A percentile compares a stretch with the other conserved stretches of the same genome.
Evolutionary conservation across 37 sponge, comb jelly and placozoan species (phyloP).

Genomic region (Halichondria panicea): DNA sequence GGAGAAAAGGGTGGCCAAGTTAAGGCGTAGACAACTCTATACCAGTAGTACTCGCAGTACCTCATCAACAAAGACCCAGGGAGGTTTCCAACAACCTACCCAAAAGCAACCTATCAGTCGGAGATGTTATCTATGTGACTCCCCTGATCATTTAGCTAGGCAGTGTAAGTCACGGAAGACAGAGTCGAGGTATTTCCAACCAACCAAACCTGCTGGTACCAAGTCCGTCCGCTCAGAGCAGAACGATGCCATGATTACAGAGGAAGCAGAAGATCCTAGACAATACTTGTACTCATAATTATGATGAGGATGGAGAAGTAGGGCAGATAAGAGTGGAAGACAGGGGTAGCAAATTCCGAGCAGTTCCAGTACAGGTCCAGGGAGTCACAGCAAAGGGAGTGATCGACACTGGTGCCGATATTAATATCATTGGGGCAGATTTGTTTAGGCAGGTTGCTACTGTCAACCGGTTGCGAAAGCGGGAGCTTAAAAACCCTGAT

Average conservation of each 20-base stretch:
- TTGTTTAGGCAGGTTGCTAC: no score
- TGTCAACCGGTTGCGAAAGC: no score
- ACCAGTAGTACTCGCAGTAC: neutral
- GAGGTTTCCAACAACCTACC: no score
- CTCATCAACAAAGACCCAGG: neutral
- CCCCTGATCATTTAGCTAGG: neutral
- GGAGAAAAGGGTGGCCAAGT: constrained; percentile 23
- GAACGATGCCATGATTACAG: no score
- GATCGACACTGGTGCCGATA: constrained; percentile 55
- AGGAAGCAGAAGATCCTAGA: neutral
- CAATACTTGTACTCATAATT: no score
- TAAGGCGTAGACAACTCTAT: constrained; percentile 23
- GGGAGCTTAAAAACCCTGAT: no score
- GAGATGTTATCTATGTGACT: neutral
- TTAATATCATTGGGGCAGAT: constrained; percentile 55
- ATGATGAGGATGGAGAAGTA: constrained; percentile 29
- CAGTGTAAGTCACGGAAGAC: neutral
- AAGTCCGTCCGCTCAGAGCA: no score
- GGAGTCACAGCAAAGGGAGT: constrained; percentile 38
- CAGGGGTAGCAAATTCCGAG: constrained; percentile 36
- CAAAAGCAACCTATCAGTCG: neutral
- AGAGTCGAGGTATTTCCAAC: no score
- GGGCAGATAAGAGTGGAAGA: constrained; percentile 24
- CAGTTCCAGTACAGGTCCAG: constrained; percentile 18
- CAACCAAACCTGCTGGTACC: no score